These are phyloP conservation scores for Merluccius polli DNA, from an alignment of 2,797 vertebrate genomes.

Conservation along the genomic window DNA sequence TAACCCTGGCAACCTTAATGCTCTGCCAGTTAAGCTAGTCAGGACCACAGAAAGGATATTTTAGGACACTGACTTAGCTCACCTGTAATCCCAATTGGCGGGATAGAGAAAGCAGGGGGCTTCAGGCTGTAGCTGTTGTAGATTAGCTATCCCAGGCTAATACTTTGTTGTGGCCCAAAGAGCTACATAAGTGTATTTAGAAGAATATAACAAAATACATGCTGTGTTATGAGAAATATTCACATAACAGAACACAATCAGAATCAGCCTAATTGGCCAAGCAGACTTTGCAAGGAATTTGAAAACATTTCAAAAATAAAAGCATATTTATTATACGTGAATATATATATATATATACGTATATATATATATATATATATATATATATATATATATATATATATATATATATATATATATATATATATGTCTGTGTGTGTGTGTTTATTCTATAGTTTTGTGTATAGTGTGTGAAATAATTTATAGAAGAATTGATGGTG, in stretches of 20 bases:
- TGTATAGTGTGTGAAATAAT: not conserved
- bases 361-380: no score
- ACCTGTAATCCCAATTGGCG: slow-evolving; percentile 58
- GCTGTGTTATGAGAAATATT: not conserved
- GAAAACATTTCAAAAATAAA: no score
- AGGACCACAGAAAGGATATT: slow-evolving; percentile 44
- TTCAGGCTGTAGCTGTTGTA: slow-evolving; percentile 1
- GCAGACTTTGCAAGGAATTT: not conserved
- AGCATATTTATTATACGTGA: no score
- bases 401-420: no score
- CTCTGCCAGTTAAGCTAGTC: no score
- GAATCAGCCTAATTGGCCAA: not conserved
- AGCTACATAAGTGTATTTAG: no score
- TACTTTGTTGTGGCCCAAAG: not conserved
- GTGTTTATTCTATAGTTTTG: not conserved
- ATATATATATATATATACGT: no score
- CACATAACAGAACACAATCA: not conserved
- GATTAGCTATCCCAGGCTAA: not conserved
- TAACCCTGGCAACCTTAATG: no score
- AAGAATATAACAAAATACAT: not conserved
- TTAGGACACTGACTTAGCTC: slow-evolving; percentile 52
- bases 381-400: no score
- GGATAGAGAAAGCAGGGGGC: slow-evolving; percentile 27
- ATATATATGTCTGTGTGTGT: not conserved
- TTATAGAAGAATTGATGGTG: not conserved